Percentiles rank a stretch among this genome's conserved stretches.
phyloP scores from a whole-genome alignment of 2,888 invertebrate genomes.

The Ophioninae sp. region DNA sequence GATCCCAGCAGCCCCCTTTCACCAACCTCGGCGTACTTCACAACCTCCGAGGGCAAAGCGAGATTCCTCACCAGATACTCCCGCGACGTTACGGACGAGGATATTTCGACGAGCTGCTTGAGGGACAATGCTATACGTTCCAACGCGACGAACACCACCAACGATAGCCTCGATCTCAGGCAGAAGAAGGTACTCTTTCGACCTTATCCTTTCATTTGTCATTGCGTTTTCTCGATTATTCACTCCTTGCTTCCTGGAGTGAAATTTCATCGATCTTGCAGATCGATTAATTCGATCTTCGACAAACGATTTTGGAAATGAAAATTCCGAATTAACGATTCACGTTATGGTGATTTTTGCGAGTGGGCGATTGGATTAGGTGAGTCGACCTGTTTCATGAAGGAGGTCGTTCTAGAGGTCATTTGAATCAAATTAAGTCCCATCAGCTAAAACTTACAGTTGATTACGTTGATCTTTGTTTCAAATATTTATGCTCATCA shows the following conservation, averaged over 20 bases:
- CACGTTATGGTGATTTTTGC: no score
- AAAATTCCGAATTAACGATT: not conserved
- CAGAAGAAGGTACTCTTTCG: slow-evolving; percentile 80
- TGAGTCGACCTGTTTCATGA: no score
- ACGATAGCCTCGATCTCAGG: slow-evolving; percentile 79
- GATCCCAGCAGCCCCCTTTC: slow-evolving; percentile 83
- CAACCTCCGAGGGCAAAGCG: slow-evolving; percentile 86
- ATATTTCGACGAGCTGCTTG: slow-evolving; percentile 58
- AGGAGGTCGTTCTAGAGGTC: no score
- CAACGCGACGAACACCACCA: slow-evolving; percentile 58
- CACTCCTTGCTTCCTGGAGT: not conserved
- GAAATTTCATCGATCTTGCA: not conserved
- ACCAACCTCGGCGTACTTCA: slow-evolving; percentile 85
- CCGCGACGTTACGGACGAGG: slow-evolving; percentile 81
- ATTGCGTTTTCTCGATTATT: not conserved
- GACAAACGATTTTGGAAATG: not conserved
- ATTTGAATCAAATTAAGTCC: no score
- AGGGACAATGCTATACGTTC: slow-evolving; percentile 68
- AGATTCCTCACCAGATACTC: slow-evolving; percentile 85
- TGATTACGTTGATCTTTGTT: no score
- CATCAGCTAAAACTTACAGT: no score
- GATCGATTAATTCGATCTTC: no score
- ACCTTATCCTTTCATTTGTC: not conserved
- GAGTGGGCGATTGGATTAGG: no score
- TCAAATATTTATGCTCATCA: no score